phyloP scores from a whole-genome alignment of 2,113 vertebrate genomes.

The Desmodus rotundus region DNA sequence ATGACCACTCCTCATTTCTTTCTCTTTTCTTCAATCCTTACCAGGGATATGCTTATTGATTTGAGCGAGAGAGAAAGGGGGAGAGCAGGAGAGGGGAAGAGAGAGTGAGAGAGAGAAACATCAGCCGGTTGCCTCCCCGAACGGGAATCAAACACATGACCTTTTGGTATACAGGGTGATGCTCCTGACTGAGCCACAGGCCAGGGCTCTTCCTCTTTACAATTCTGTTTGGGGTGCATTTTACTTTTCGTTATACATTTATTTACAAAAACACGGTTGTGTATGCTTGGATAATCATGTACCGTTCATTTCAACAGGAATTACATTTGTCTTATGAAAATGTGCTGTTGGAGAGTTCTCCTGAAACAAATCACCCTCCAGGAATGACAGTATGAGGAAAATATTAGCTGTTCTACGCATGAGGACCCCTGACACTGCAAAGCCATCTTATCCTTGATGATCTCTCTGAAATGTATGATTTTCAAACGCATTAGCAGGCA shows the following conservation, averaged over 20 bases:
- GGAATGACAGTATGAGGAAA: background rate
- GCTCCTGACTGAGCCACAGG: too few species aligned
- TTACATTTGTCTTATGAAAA: background rate
- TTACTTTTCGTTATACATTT: background rate
- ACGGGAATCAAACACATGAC: too few species aligned
- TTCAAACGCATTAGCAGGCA: background rate
- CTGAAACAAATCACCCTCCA: background rate
- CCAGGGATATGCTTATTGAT: too few species aligned
- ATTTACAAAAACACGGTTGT: constrained; percentile 4
- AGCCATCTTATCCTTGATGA: background rate
- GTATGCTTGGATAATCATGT: background rate
- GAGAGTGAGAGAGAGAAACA: too few species aligned
- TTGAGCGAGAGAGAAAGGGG: too few species aligned
- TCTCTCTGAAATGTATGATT: background rate
- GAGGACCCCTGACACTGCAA: background rate
- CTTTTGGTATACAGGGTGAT: too few species aligned
- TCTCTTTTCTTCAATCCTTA: background rate
- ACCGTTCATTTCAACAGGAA: background rate
- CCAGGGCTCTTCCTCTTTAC: background rate
- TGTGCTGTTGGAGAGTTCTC: background rate
- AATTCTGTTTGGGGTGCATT: background rate
- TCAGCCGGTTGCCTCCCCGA: too few species aligned
- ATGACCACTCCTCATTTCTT: background rate
- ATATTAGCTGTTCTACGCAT: background rate
- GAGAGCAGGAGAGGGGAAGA: too few species aligned